These are phyloP conservation scores for Temnothorax rugatulus DNA, from an alignment of 2,888 invertebrate genomes.

Conservation along the genomic window DNA sequence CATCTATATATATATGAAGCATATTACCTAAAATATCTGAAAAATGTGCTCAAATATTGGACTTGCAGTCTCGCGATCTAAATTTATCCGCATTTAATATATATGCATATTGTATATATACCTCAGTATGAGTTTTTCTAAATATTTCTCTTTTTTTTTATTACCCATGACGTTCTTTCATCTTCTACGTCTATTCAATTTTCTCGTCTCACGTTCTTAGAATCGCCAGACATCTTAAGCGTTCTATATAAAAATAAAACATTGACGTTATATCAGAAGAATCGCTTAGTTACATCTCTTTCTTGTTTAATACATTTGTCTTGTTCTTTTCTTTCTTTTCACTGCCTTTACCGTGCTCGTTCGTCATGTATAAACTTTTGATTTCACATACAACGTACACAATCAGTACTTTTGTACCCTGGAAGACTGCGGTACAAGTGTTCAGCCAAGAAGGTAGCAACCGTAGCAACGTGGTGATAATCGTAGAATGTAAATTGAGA, in stretches of 20 bases:
- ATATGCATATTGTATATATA: neutral
- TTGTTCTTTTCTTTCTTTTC: slow-evolving; percentile 44
- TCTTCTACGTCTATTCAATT: slow-evolving; percentile 57
- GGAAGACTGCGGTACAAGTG: slow-evolving; percentile 80
- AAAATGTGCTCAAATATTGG: slow-evolving; percentile 80
- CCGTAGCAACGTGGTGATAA: neutral
- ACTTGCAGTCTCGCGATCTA: slow-evolving; percentile 78
- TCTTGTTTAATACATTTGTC: slow-evolving; percentile 61
- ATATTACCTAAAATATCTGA: slow-evolving; percentile 79
- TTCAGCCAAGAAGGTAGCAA: slow-evolving; percentile 42
- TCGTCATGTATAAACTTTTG: slow-evolving; percentile 69
- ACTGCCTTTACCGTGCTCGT: slow-evolving; percentile 39
- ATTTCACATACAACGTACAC: slow-evolving; percentile 76
- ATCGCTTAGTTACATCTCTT: slow-evolving; percentile 78
- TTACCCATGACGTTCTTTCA: slow-evolving; percentile 59
- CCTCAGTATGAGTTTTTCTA: slow-evolving; percentile 54
- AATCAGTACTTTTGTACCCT: slow-evolving; percentile 78
- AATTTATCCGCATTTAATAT: slow-evolving; percentile 72
- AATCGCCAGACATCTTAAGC: slow-evolving; percentile 79
- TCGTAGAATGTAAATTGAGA: neutral
- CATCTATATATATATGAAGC: slow-evolving; percentile 83
- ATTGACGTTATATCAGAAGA: slow-evolving; percentile 82
- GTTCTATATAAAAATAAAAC: slow-evolving; percentile 85
- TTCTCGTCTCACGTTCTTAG: slow-evolving; percentile 73
- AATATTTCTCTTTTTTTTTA: slow-evolving; percentile 46